Conservation (phyloP, 2,888 invertebrate genomes). For the Scaptomyza parva region DNA sequence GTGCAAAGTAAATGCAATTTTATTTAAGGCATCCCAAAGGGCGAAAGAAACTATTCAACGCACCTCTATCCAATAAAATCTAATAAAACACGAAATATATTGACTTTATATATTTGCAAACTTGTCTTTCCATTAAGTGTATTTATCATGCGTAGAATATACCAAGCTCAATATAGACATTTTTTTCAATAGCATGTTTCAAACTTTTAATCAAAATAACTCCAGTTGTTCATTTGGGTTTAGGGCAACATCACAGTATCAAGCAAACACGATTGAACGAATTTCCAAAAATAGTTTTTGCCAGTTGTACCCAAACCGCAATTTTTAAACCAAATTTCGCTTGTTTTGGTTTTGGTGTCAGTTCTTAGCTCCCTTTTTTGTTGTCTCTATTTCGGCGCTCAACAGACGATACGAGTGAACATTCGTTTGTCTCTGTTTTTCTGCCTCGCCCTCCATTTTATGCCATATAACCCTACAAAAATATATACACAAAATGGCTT, state of each 20-base stretch:
- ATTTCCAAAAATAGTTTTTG: slow-evolving; percentile 20
- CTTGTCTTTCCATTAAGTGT: neutral
- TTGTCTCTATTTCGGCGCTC: slow-evolving; percentile 11
- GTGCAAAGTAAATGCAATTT: slow-evolving; percentile 66
- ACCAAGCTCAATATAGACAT: no score
- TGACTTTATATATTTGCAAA: neutral
- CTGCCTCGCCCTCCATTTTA: slow-evolving; percentile 17
- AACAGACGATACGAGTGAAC: slow-evolving; percentile 52
- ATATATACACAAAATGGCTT: slow-evolving; percentile 49
- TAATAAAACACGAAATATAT: neutral
- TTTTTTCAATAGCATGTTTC: neutral
- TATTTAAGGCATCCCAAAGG: slow-evolving; percentile 16
- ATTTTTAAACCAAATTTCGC: slow-evolving; percentile 30
- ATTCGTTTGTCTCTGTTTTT: slow-evolving; percentile 11
- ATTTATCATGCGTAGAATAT: no score
- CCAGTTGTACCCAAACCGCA: slow-evolving; percentile 26
- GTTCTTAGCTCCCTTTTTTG: slow-evolving; percentile 17
- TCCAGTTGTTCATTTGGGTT: neutral
- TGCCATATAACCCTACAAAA: slow-evolving; percentile 43
- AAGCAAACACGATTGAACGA: slow-evolving; percentile 13
- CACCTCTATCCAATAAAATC: neutral
- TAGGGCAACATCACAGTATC: slow-evolving; percentile 1
- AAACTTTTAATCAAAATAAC: slow-evolving; percentile 4
- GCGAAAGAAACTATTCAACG: neutral
- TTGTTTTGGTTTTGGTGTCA: slow-evolving; percentile 8